Percentiles rank a stretch among this genome's conserved stretches.
These are phyloP conservation scores for Penaeus japonicus DNA, from an alignment of 1,140 invertebrate species.

Conservation along the genomic window DNA sequence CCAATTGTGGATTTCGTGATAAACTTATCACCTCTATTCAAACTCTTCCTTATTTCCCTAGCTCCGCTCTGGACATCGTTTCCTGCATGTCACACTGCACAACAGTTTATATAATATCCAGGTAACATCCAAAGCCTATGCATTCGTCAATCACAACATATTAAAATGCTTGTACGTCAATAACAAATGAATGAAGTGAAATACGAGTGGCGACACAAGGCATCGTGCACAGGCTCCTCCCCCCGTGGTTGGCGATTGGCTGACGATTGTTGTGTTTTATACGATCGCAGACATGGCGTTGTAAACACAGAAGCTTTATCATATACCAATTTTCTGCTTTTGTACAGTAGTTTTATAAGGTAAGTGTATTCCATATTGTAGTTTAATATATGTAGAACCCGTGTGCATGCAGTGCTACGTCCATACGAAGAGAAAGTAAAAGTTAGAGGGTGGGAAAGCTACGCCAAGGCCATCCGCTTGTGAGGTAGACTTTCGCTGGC, in stretches of 20 bases:
- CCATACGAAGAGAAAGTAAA: constrained; percentile 46
- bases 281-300: constrained; percentile 54
- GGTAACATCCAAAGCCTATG: background rate
- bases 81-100: no score
- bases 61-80: no score
- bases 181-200: constrained; percentile 4
- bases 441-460: constrained; percentile 47
- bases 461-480: constrained; percentile 41
- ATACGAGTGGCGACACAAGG: constrained; percentile 9
- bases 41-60: background rate
- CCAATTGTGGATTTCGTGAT: background rate
- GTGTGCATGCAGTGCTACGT: background rate
- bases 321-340: constrained; percentile 55
- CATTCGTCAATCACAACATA: background rate
- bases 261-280: constrained; percentile 53
- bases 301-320: constrained; percentile 52
- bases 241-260: constrained; percentile 43
- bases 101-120: background rate
- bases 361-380: constrained; percentile 32
- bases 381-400: constrained; percentile 21
- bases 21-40: background rate
- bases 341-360: constrained; percentile 56
- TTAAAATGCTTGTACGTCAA: background rate
- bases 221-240: constrained; percentile 30
- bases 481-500: constrained; percentile 52